Percentiles rank a stretch among this genome's conserved stretches.
phyloP scores from a whole-genome alignment of 1,140 invertebrate species.

The Drosophila malerkotliana region DNA sequence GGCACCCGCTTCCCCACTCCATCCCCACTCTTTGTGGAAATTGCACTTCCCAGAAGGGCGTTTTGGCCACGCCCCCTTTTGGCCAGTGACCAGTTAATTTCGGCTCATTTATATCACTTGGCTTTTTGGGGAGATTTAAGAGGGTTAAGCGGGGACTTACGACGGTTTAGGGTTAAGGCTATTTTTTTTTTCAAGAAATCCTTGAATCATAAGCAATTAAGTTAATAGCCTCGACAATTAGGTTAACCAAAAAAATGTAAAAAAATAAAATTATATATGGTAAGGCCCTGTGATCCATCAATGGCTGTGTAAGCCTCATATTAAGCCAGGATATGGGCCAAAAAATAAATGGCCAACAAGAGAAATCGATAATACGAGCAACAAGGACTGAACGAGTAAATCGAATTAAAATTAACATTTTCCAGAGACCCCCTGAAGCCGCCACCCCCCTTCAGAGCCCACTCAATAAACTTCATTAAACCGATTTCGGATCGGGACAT shows the following conservation, averaged over 20 bases:
- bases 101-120: slow-evolving; percentile 49
- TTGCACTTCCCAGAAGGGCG: slow-evolving; percentile 12
- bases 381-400: slow-evolving; percentile 18
- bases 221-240: background rate
- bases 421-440: background rate
- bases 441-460: background rate
- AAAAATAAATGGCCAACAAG: background rate
- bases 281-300: background rate
- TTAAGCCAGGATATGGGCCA: slow-evolving; percentile 6
- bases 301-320: background rate
- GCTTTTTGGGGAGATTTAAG: slow-evolving; percentile 1
- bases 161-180: no score
- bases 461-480: slow-evolving; percentile 52
- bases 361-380: slow-evolving; percentile 19
- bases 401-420: slow-evolving; percentile 51
- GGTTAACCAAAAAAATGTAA: background rate
- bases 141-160: background rate
- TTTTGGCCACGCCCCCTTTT: slow-evolving; percentile 3
- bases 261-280: background rate
- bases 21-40: background rate
- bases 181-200: no score
- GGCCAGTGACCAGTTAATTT: slow-evolving; percentile 42
- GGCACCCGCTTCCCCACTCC: background rate
- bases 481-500: slow-evolving; percentile 27
- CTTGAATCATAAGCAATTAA: background rate